A percentile compares a stretch with the other conserved stretches of the same genome.
Conservation (phyloP, 2,113 vertebrate genomes). For the Leptobrachium ailaonicum region DNA sequence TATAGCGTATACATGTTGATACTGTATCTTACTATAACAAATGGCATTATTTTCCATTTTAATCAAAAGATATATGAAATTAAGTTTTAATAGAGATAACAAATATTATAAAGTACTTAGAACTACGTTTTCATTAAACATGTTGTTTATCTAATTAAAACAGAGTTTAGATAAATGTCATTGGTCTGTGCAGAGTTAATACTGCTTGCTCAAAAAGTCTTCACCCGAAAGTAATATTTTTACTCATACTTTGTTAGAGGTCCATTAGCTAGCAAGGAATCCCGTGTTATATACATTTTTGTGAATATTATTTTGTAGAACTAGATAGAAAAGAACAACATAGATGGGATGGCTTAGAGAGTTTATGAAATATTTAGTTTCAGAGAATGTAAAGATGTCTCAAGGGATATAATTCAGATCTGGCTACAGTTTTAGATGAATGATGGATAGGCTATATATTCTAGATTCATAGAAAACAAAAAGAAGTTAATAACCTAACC, state of each 20-base stretch:
- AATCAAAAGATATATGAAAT: too few species aligned
- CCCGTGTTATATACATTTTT: neutral
- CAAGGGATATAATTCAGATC: conserved; percentile 35
- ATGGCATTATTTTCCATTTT: too few species aligned
- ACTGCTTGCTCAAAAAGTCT: too few species aligned
- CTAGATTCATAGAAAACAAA: conserved; percentile 46
- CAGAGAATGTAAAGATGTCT: conserved; percentile 31
- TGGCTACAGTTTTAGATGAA: conserved; percentile 45
- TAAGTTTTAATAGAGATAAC: too few species aligned
- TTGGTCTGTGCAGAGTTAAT: too few species aligned
- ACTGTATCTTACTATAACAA: too few species aligned
- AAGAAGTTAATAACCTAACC: conserved; percentile 46
- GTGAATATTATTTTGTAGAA: neutral
- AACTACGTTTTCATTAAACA: too few species aligned
- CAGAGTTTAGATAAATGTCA: too few species aligned
- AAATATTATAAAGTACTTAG: too few species aligned
- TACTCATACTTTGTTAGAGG: neutral
- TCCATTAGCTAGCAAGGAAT: neutral
- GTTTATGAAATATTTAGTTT: conserved; percentile 36
- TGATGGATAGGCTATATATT: conserved; percentile 22
- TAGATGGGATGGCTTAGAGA: neutral
- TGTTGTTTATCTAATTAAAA: too few species aligned
- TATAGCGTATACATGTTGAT: too few species aligned
- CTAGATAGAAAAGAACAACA: conserved; percentile 14
- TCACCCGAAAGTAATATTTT: too few species aligned